Percentiles rank a stretch among this genome's conserved stretches.
Conservation (phyloP, 2,113 vertebrate genomes). For the Mirounga angustirostris region DNA sequence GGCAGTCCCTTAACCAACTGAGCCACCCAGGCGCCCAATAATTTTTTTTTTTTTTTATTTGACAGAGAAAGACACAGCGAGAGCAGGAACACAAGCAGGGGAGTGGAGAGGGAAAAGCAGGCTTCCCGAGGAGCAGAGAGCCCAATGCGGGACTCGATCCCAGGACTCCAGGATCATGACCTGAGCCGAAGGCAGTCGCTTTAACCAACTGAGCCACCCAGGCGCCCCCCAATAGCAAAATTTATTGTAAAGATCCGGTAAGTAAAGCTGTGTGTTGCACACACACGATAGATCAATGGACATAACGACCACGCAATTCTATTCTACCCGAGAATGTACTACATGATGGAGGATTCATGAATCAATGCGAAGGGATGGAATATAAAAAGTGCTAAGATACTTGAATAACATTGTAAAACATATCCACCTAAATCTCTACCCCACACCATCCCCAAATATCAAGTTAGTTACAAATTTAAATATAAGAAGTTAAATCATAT, state of each 20-base stretch:
- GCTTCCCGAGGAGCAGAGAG: no score
- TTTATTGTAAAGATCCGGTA: background rate
- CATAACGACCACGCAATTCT: background rate
- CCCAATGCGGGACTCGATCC: no score
- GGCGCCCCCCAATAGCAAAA: background rate
- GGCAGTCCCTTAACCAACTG: no score
- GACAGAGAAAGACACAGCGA: no score
- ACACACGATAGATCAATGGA: background rate
- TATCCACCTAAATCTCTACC: background rate
- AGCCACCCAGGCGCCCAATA: no score
- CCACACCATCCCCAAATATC: background rate
- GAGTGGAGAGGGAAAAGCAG: no score
- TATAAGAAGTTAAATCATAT: background rate
- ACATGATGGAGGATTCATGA: background rate
- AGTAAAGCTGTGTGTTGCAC: background rate
- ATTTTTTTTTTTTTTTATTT: no score
- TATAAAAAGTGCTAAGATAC: background rate
- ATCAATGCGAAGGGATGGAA: background rate
- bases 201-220: no score
- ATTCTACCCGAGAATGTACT: background rate
- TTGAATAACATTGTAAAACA: background rate
- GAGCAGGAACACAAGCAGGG: no score
- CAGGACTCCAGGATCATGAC: no score
- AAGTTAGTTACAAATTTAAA: background rate
- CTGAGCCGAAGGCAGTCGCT: no score